Evolutionary conservation across 2,888 invertebrate species (phyloP), one percentile per base, ranked within the genome.

Genomic region (Chrysopilus asiliformis): DNA sequence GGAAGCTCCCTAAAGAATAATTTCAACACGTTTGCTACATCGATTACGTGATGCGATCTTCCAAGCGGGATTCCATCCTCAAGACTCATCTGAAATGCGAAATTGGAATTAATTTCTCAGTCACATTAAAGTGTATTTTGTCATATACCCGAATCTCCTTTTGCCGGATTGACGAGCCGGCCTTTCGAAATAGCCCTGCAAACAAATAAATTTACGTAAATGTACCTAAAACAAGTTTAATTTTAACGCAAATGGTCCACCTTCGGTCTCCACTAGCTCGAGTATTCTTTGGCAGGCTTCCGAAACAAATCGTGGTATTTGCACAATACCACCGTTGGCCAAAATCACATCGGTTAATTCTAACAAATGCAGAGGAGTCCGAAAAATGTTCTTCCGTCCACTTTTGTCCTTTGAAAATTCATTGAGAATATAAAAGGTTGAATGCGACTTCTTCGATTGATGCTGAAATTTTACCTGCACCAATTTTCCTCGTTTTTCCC

Each of bases 151-250:
- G 79, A 15, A 90, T 73, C 58, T 86, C 85, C 53, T 78, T 80
- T 59, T 87, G 86, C 42, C 89, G 70, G 24, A 74, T 68, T 49
- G 82, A 74, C 2, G 87, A 85, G 10, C 90, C 91, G 32, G 86
- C 85, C 66, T 87, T 90, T 6, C 91, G 71, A 58, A 91, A 91
- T 32, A 91, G n/a, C n/a, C n/a, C n/a, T n/a, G n/a, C n/a, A n/a
- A n/a, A n/a, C n/a, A n/a, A n/a, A n/a, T n/a, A n/a, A n/a, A n/a
- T n/a, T n/a, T n/a, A n/a, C n/a, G n/a, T n/a, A n/a, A n/a, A n/a
- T n/a, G n/a, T n/a, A n/a, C n/a, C n/a, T n/a, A n/a, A n/a, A n/a
- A n/a, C n/a, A n/a, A n/a, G n/a, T n/a, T n/a, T n/a, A n/a, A n/a
- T n/a, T n/a, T n/a, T n/a, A n/a, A n/a, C n/a, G n/a, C n/a, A n/a